These are phyloP conservation scores for Hybos culiciformis DNA, from an alignment of 2,888 invertebrate genomes.

Conservation along the genomic window DNA sequence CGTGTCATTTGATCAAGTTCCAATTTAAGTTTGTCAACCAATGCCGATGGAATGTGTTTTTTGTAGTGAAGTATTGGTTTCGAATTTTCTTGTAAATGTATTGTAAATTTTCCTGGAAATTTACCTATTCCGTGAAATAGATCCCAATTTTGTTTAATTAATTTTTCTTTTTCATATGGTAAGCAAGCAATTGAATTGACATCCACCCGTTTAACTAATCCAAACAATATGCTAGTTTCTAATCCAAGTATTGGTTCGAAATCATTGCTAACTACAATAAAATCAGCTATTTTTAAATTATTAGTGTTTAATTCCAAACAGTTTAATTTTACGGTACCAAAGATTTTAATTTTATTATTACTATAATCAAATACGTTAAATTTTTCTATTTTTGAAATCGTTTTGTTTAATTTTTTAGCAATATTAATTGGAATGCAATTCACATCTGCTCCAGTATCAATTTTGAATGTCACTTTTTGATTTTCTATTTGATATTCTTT, in stretches of 20 bases:
- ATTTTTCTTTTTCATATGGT: not conserved
- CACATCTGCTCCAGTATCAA: slow-evolving; percentile 7
- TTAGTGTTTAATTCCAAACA: slow-evolving; percentile 1
- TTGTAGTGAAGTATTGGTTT: slow-evolving; percentile 12
- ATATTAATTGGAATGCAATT: slow-evolving; percentile 5
- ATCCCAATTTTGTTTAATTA: slow-evolving; percentile 5
- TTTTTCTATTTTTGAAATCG: slow-evolving; percentile 6
- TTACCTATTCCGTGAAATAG: slow-evolving; percentile 8
- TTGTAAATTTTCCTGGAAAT: slow-evolving; percentile 11
- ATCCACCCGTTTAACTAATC: slow-evolving; percentile 6
- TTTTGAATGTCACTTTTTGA: slow-evolving; percentile 2
- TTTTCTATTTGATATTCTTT: slow-evolving; percentile 2
- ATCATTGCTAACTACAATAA: slow-evolving; percentile 7
- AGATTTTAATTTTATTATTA: slow-evolving; percentile 9
- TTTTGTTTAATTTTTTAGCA: slow-evolving; percentile 2
- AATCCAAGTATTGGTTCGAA: slow-evolving; percentile 10
- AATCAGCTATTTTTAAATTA: slow-evolving; percentile 1
- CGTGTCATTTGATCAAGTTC: slow-evolving; percentile 9
- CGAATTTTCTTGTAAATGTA: slow-evolving; percentile 12
- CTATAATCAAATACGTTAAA: slow-evolving; percentile 9
- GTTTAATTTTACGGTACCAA: slow-evolving; percentile 5
- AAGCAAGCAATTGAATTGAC: slow-evolving; percentile 1
- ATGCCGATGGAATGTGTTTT: slow-evolving; percentile 9
- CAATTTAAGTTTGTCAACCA: slow-evolving; percentile 8
- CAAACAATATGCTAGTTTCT: slow-evolving; percentile 4